Evolutionary conservation across 1,140 invertebrate genomes (phyloP).

Genomic region (Zaprionus camerounensis): DNA sequence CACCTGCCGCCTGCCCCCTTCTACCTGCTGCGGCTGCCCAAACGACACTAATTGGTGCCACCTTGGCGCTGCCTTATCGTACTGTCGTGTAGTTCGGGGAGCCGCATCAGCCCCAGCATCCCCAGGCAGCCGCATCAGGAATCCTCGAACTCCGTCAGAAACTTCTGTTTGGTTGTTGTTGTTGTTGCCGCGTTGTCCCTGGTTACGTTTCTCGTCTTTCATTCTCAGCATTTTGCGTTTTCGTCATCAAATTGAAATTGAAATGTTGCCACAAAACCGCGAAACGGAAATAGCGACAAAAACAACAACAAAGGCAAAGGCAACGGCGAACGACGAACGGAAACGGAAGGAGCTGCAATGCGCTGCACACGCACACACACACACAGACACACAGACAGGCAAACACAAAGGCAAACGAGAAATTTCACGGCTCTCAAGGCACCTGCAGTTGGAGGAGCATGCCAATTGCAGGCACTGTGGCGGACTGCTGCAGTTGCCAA

Average conservation of each 20-base stretch:
- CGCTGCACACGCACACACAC: neutral
- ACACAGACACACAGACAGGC: conserved; percentile 37
- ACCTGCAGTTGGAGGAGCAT: conserved; percentile 3
- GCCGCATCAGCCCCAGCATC: neutral
- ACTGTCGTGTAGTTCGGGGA: neutral
- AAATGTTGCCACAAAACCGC: conserved; percentile 51
- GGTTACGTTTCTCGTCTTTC: conserved; percentile 34
- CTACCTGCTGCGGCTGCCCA: conserved; percentile 19
- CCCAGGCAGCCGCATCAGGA: conserved; percentile 5
- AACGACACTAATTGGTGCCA: conserved; percentile 68
- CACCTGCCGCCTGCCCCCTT: neutral
- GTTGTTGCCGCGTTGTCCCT: conserved; percentile 46
- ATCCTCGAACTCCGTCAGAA: conserved; percentile 24
- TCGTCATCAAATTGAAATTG: conserved; percentile 76
- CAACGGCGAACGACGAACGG: conserved; percentile 7
- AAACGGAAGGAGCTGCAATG: conserved; percentile 64
- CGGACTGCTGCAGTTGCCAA: conserved; percentile 2
- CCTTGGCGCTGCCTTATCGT: conserved; percentile 3
- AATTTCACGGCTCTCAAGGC: conserved; percentile 52
- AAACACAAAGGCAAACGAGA: conserved; percentile 51
- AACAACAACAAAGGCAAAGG: conserved; percentile 21
- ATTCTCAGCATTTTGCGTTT: conserved; percentile 30
- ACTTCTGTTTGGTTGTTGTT: conserved; percentile 36
- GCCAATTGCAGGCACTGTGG: conserved; percentile 29
- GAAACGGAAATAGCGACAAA: conserved; percentile 24